Evolutionary conservation across 1,140 invertebrate genomes (phyloP), one percentile per base, ranked within the genome.

Genomic region (Cotesia vestalis): DNA sequence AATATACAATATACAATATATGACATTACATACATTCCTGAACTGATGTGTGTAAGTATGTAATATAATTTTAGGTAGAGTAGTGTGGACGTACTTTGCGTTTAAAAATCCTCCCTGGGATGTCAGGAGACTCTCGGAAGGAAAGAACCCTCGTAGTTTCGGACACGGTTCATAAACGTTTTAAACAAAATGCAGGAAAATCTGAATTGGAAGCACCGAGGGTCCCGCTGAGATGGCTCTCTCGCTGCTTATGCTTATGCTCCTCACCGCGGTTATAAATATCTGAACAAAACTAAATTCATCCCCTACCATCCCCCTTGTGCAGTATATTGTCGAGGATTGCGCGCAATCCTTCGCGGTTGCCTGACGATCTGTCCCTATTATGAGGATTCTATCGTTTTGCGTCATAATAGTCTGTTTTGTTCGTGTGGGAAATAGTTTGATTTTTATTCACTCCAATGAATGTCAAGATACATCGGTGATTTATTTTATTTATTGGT

Each of bases 131-230:
- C 27, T 51, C 61, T 46, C 51, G 67, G 62, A 70, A 66, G 68
- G 53, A 70, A 67, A 71, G 64, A 66, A 73, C 62, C 57, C 64
- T 67, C 46, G 61, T 46, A 46, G 40, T 55, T 81, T 84, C 76
- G 82, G 84, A 84, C 76, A 85, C 83, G 84, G 79, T 81, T 85
- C 84, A 85, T 84, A 85, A 85, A 85, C 81, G 80, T 82, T 84
- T 84, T 85, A 85, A 84, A 85, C 81, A 82, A 85, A 83, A 85
- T 85, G 78, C 79, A 66, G 80, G 79, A 83, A 83, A 84, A 78
- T 78, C 73, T 81, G 75, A 81, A 83, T 83, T 81, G 78, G 75
- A 75, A 68, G 66, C 12, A 53, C 8, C 51, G 60, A 62, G 34
- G 35, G 36, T 38, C 11, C 51, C 3, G 4, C 6, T 6, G 27